Evolutionary conservation across 2,797 vertebrate species (phyloP), one percentile per base, ranked within the genome.

Genomic region (Vespertilio murinus): DNA sequence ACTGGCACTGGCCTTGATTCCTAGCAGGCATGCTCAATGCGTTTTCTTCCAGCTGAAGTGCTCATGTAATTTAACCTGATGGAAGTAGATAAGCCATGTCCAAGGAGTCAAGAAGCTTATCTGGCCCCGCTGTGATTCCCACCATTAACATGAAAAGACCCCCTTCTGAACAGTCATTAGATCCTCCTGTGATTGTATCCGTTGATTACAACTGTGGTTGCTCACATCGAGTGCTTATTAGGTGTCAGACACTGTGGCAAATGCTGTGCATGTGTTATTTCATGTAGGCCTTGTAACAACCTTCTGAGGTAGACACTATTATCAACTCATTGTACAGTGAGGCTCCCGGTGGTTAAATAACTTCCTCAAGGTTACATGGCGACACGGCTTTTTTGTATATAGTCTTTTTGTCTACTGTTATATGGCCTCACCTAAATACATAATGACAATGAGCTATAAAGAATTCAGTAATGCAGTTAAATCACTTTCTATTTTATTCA

Each of bases 401-500:
- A 86, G 42, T 9, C 23, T 70, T 25, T 90, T 81, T 61, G 28
- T 30, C 59, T 12, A 86, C 16, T 18, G 25, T 65, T 42, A 11
- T 11, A 40, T 49, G 17, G 8, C 22, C 54, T 88, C 69, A 70
- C 67, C 56, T 40, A 88, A 69, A 75, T n/a, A n/a, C 56, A 92
- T 30, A 86, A 91, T 25, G 40, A 83, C 70, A 96, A 94, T 93
- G 78, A 86, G 33, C 78, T 88, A n/a, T 91, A 82, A 91, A 86
- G 59, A 92, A 90, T 67, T 90, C 54, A 94, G 49, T 89, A 64
- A 91, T 64, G 65, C 40, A 93, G 82, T 86, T 91, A 71, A 95
- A 96, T 93, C 78, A 59, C 70, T 86, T 96, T 91, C 85, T 91
- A 85, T 74, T 93, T 79, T 54, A 91, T 75, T 96, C 64, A 79